Evolutionary conservation across 2,888 invertebrate genomes (phyloP), one percentile per base, ranked within the genome.

Genomic region (Coleophora deauratella): DNA sequence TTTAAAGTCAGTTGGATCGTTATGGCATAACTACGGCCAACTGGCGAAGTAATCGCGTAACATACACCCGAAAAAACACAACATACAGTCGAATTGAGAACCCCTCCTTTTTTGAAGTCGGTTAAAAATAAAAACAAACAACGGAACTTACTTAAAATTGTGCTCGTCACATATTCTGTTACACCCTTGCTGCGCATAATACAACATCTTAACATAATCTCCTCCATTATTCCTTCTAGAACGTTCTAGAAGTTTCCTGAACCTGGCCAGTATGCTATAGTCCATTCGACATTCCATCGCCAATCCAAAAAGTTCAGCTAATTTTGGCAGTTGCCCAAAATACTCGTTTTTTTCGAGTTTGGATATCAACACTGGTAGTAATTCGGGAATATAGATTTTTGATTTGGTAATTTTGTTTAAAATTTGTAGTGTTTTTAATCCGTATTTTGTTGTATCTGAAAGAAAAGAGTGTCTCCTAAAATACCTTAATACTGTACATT

Each of bases 201-300:
- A 61, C 37, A 81, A 9, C 28, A 71, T 45, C 8, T 62, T 66
- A 0, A 80, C 55, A 37, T 69, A 78, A 1, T 55, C 54, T 1
- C 46, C 47, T 0, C 51, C 50, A n/a, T 53, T 57, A 0, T 12
- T 40, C 2, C 44, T 45, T 28, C 55, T 57, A 4, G 57, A 42
- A 10, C 44, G 52, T 1, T 53, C 55, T 32, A 73, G 39, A 9
- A 63, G 35, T 4, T 41, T 46, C 35, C 59, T 52, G 42, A 58
- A 69, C 11, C 49, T 55, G 1, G 39, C n/a, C 40, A 68, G 21
- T 11, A 45, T 11, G 7, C 12, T 8, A 13, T 34, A 34, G 13
- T 12, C 9, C 6, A 21, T 42, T 34, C 38, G 45, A 11, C 10
- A 43, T 41, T 57, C 49, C 28, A 74, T 11, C 0, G 59, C 58